phyloP scores from a whole-genome alignment of 2,888 invertebrate species.

The Polylopha cassiicola region DNA sequence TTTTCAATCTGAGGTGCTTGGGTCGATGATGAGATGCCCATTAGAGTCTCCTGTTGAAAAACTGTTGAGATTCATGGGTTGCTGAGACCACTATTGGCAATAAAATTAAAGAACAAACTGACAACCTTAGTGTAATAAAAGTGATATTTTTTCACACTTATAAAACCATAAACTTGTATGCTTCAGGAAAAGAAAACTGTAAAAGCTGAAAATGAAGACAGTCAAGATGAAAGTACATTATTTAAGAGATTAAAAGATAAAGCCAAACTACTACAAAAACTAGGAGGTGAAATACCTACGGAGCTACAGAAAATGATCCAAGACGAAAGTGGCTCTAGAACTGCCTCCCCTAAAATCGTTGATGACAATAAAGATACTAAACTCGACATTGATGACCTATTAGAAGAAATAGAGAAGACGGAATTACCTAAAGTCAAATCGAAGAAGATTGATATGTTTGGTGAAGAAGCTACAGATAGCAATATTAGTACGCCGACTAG shows the following conservation, averaged over 20 bases:
- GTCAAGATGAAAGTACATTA: conserved; percentile 56
- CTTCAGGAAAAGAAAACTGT: conserved; percentile 33
- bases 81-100: conserved; percentile 15
- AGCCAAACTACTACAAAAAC: conserved; percentile 69
- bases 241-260: conserved; percentile 65
- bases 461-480: conserved; percentile 25
- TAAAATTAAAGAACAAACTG: too few species aligned
- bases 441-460: conserved; percentile 42
- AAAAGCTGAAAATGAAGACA: conserved; percentile 49
- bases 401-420: conserved; percentile 64
- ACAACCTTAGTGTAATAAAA: too few species aligned
- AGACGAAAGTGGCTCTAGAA: conserved; percentile 44
- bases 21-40: conserved; percentile 17
- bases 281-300: conserved; percentile 72
- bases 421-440: conserved; percentile 55
- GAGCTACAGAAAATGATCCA: conserved; percentile 67
- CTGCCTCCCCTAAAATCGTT: conserved; percentile 37
- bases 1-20: conserved; percentile 68
- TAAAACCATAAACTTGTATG: not conserved
- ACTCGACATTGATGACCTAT: conserved; percentile 55
- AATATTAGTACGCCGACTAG: conserved; percentile 7
- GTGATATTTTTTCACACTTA: not conserved
- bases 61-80: conserved; percentile 21
- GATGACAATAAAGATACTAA: conserved; percentile 36
- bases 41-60: conserved; percentile 16